These are phyloP conservation scores for Naja naja DNA, from an alignment of 2,113 vertebrate species.

Conservation along the genomic window DNA sequence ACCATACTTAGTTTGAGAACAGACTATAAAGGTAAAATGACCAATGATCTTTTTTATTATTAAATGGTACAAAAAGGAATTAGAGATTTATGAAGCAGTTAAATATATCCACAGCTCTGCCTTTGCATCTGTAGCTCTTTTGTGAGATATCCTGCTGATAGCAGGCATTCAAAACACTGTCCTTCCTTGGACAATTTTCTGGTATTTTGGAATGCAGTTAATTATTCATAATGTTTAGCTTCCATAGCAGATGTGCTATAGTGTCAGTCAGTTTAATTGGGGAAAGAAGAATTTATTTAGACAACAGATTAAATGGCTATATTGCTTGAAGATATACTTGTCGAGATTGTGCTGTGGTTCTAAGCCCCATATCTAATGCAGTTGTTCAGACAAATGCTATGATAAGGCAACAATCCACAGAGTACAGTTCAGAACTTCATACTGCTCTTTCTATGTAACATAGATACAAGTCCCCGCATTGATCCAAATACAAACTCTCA, in stretches of 20 bases:
- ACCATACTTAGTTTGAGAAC: not conserved
- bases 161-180: constrained; percentile 28
- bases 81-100: not conserved
- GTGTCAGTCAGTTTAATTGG: constrained; percentile 17
- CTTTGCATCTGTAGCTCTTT: constrained; percentile 25
- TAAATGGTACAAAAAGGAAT: not conserved
- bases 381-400: constrained; percentile 9
- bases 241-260: not conserved
- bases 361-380: constrained; percentile 20
- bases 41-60: not conserved
- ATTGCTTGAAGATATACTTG: constrained; percentile 25
- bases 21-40: not conserved
- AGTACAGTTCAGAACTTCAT: not conserved
- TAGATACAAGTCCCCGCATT: no score
- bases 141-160: constrained; percentile 32
- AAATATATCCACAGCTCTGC: not conserved
- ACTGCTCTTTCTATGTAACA: not conserved
- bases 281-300: constrained; percentile 26
- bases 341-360: constrained; percentile 23
- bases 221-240: constrained; percentile 28
- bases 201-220: constrained; percentile 25
- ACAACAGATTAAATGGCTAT: constrained; percentile 24
- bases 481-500: not conserved
- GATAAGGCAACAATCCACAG: constrained; percentile 14
- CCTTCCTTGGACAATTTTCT: constrained; percentile 45